Evolutionary conservation across 2,113 vertebrate species (phyloP).

Genomic region (Microtus ochrogaster): DNA sequence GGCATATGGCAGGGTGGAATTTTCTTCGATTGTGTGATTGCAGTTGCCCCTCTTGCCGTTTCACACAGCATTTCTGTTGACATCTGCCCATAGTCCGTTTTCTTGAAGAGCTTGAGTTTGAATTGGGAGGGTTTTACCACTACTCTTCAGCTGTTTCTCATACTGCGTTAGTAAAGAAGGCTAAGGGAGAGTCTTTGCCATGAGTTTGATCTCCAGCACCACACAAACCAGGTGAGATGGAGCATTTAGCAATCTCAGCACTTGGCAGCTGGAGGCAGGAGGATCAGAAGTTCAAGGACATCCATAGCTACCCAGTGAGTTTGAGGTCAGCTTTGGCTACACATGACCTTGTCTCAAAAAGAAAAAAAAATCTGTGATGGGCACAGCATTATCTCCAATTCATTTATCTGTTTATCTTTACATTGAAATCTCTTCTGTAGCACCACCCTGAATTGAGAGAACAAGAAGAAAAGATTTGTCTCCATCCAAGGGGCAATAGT

Average conservation of each 20-base stretch:
- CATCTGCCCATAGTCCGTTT: not conserved
- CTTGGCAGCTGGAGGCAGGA: not conserved
- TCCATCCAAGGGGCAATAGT: no score
- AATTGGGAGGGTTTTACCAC: not conserved
- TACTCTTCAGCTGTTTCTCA: not conserved
- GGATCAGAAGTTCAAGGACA: not conserved
- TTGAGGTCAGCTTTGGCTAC: not conserved
- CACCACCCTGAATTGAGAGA: constrained; percentile 3
- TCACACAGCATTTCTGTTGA: not conserved
- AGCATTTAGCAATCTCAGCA: no score
- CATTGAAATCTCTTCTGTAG: not conserved
- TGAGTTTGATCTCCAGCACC: not conserved
- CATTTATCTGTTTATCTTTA: not conserved
- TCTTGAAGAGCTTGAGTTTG: not conserved
- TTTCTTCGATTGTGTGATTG: not conserved
- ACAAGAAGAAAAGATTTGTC: not conserved
- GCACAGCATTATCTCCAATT: not conserved
- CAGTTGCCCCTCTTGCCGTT: not conserved
- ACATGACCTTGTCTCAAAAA: no score
- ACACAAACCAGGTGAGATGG: not conserved
- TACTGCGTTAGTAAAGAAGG: not conserved
- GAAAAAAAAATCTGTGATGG: not conserved
- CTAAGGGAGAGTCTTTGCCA: not conserved
- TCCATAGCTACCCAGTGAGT: not conserved
- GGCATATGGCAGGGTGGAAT: not conserved